Evolutionary conservation across 2,113 vertebrate species (phyloP).

Genomic region (Gavia stellata): DNA sequence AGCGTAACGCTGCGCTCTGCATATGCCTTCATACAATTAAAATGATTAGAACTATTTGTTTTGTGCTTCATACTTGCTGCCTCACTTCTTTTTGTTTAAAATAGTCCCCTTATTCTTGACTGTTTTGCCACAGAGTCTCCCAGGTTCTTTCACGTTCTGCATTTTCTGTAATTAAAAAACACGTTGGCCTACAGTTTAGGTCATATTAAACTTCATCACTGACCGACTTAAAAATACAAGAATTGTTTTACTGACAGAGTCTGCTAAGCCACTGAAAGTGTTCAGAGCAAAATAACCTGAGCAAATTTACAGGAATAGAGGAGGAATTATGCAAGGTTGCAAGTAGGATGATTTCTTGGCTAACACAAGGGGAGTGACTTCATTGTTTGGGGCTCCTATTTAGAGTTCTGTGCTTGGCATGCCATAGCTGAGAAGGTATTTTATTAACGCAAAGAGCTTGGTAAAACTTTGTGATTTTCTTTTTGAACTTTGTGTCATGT

Average conservation of each 20-base stretch:
- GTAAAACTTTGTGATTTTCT: background rate
- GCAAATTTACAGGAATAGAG: background rate
- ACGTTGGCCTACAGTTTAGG: background rate
- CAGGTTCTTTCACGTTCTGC: background rate
- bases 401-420: background rate
- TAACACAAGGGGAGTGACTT: background rate
- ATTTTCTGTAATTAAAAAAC: background rate
- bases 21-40: background rate
- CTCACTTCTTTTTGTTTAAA: background rate
- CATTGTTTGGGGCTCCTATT: background rate
- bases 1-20: fast-evolving
- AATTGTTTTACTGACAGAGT: background rate
- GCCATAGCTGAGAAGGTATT: background rate
- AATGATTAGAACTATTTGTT: background rate
- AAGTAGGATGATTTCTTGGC: background rate
- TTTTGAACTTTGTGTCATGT: fast-evolving
- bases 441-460: background rate
- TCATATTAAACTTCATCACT: background rate
- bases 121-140: background rate
- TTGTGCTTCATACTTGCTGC: background rate
- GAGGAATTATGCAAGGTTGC: background rate
- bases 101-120: background rate
- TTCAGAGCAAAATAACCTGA: background rate
- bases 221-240: background rate
- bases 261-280: background rate